Evolutionary conservation across 35 echinoderm and acorn worm species (phyloP), one percentile per base, ranked within the genome.

Genomic region (Stichopus chloronotus): DNA sequence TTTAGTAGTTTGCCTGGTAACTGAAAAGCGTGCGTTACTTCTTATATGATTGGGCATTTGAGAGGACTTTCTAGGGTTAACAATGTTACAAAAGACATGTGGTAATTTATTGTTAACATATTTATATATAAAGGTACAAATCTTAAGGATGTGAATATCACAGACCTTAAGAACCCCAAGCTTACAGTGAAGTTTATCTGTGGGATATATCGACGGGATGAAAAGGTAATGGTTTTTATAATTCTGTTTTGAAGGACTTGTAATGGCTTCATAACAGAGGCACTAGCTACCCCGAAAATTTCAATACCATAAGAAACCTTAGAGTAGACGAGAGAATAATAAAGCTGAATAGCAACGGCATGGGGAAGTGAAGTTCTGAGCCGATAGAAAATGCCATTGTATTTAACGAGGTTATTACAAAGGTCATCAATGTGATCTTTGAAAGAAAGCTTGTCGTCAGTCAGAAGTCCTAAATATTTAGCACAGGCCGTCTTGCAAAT

Each of bases 401-500:
- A 78, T 5, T 78, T 78, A 25, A 78, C 76, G 12, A 78, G 76
- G 12, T 78, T 78, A 43, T 78, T 78, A 22, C 76, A 78, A 12
- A 78, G 76, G 52, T 78, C 43, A 14, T 85, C 82, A 55, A 85
- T 85, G 57, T 78, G 12, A 25, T 78, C 7, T 8, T 24, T 22
- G 52, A 78, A 20, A 43, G 21, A 78, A 25, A 78, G 19, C 76
- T 78, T 21, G 52, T 78, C 76, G 52, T 78, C 76, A 11, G 21
- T 78, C 52, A 85, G 57, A 30, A 85, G 82, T 21, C 78, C 78
- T 52, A 52, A 25, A 25, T 81, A 81, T 58, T 54, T 85, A n/a
- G 57, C 82, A 56, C 82, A 85, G 56, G 52, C 19, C 4, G 82
- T 85, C 53, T 85, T 85, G 17, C n/a, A 53, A 53, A 85, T 85